phyloP scores from a whole-genome alignment of 2,113 vertebrate species.

The Semnornis frantzii region DNA sequence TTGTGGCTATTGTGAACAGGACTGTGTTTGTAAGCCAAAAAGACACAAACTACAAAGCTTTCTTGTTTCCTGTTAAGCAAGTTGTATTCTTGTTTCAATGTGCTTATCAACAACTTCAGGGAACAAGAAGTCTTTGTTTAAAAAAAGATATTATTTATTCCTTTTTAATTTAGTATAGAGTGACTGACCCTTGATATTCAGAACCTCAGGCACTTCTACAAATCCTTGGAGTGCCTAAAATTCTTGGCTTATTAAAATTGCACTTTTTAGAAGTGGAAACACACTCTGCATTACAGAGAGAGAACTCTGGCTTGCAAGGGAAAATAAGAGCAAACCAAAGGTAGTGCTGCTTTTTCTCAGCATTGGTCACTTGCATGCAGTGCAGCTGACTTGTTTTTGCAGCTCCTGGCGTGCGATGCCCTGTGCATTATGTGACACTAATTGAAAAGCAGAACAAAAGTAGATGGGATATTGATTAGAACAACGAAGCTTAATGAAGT shows the following conservation, averaged over 20 bases:
- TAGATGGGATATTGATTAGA: background rate
- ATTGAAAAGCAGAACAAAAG: background rate
- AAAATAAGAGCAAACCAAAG: background rate
- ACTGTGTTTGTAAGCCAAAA: slow-evolving; percentile 23
- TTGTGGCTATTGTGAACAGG: slow-evolving; percentile 49
- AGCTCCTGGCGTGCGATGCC: background rate
- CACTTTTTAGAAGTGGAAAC: background rate
- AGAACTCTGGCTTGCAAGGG: background rate
- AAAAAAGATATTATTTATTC: slow-evolving; percentile 47
- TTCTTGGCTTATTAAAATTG: slow-evolving; percentile 7
- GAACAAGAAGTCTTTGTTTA: slow-evolving; percentile 64
- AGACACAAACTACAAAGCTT: slow-evolving; percentile 41
- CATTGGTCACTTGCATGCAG: background rate
- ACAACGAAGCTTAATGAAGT: background rate
- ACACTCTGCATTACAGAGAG: background rate
- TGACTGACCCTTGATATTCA: slow-evolving; percentile 22
- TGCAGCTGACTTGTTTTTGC: background rate
- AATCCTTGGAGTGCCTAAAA: slow-evolving; percentile 26
- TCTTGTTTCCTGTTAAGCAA: slow-evolving; percentile 60
- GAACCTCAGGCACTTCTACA: background rate
- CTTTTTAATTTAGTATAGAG: slow-evolving; percentile 45
- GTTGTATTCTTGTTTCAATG: slow-evolving; percentile 45
- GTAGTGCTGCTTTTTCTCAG: background rate
- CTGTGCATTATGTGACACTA: background rate
- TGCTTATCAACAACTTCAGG: slow-evolving; percentile 41